Evolutionary conservation across 2,113 vertebrate species (phyloP).

Genomic region (Nipponia nippon): DNA sequence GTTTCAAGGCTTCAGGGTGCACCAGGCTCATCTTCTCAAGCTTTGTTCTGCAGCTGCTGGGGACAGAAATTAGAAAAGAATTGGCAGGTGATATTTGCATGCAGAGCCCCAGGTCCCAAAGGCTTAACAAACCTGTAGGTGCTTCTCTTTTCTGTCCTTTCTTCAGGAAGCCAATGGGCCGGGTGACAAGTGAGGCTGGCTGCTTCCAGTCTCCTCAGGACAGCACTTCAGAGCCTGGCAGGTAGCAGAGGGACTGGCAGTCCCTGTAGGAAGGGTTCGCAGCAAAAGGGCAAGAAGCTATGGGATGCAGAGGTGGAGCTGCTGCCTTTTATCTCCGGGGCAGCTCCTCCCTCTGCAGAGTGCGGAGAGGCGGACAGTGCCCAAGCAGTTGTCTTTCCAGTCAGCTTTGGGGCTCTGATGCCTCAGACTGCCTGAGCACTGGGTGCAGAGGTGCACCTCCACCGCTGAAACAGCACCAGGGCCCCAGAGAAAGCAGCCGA

Average conservation of each 20-base stretch:
- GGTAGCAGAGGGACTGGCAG: background rate
- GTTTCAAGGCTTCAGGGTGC: background rate
- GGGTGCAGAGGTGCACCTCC: background rate
- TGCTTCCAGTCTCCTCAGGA: background rate
- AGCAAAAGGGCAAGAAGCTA: background rate
- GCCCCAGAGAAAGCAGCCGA: background rate
- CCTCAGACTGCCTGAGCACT: background rate
- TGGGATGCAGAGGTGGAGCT: constrained; percentile 24
- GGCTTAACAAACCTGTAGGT: background rate
- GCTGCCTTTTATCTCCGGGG: background rate
- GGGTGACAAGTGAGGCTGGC: background rate
- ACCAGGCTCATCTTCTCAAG: background rate
- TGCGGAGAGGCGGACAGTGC: background rate
- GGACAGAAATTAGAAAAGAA: background rate
- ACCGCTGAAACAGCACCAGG: background rate
- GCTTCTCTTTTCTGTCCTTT: background rate
- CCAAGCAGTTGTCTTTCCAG: background rate
- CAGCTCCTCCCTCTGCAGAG: constrained; percentile 23
- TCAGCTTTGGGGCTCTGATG: background rate
- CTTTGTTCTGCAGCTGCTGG: background rate
- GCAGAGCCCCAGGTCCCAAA: background rate
- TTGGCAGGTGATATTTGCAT: background rate
- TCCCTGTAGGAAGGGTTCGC: background rate
- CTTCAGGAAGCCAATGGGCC: background rate
- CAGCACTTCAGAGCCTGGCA: background rate